phyloP scores from a whole-genome alignment of 2,888 invertebrate species.

The Lymantria dispar region DNA sequence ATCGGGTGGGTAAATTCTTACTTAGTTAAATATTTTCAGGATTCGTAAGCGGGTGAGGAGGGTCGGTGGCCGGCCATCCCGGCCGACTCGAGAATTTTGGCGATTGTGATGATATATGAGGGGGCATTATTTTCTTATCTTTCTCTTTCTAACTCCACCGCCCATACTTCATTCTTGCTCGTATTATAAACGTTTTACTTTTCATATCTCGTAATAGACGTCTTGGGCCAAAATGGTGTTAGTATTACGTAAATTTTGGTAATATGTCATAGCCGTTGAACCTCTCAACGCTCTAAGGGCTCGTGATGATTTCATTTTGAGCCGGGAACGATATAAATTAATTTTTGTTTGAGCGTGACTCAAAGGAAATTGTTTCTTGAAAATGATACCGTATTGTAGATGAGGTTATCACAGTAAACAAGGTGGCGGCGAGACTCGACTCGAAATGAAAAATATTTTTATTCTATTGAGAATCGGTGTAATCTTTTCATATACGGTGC shows the following conservation, averaged over 20 bases:
- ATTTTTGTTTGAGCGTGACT: constrained; percentile 57
- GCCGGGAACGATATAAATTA: constrained; percentile 55
- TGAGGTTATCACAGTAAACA: constrained; percentile 51
- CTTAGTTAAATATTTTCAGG: constrained; percentile 72
- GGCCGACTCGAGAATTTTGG: constrained; percentile 70
- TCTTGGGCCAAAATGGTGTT: constrained; percentile 62
- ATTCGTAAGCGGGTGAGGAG: constrained; percentile 66
- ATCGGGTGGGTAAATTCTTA: constrained; percentile 38
- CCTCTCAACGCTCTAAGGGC: constrained; percentile 38
- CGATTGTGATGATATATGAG: constrained; percentile 81
- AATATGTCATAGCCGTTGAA: constrained; percentile 61
- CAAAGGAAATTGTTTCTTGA: constrained; percentile 60
- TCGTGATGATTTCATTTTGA: constrained; percentile 59
- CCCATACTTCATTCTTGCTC: constrained; percentile 74
- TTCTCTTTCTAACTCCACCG: constrained; percentile 78
- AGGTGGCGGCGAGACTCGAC: constrained; percentile 32
- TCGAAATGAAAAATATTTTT: constrained; percentile 46
- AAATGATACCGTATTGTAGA: constrained; percentile 54
- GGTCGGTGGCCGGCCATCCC: constrained; percentile 66
- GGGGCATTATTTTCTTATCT: constrained; percentile 82
- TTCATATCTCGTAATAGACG: constrained; percentile 72
- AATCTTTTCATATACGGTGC: constrained; percentile 45
- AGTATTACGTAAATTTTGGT: constrained; percentile 69
- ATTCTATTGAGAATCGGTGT: constrained; percentile 42
- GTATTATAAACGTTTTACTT: constrained; percentile 78